Conservation (phyloP, 2,113 vertebrate species). For the Salvator merianae region DNA sequence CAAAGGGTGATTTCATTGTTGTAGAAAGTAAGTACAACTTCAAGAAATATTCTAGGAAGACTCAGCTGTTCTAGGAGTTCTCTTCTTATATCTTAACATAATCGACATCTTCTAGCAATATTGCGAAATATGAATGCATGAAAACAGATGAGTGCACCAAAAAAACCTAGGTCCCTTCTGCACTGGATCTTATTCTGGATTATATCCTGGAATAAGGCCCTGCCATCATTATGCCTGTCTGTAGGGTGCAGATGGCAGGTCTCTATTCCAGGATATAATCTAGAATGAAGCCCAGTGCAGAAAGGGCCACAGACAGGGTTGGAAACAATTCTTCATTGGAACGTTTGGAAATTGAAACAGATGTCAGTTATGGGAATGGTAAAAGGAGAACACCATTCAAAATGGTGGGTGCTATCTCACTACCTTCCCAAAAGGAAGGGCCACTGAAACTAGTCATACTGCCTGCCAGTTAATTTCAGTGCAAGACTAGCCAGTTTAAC, state of each 20-base stretch:
- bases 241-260: neutral
- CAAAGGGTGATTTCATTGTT: neutral
- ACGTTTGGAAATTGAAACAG: neutral
- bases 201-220: too few relatives aligned
- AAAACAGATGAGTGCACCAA: neutral
- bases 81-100: neutral
- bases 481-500: too few relatives aligned
- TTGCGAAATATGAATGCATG: neutral
- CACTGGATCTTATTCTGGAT: too few relatives aligned
- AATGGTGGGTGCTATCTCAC: neutral
- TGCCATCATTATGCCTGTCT: too few relatives aligned
- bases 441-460: neutral
- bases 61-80: neutral
- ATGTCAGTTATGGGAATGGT: neutral
- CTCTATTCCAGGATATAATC: too few relatives aligned
- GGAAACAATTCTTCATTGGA: neutral
- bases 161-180: neutral
- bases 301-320: too few relatives aligned
- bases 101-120: neutral
- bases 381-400: neutral
- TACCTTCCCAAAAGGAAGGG: neutral
- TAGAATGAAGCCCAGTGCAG: too few relatives aligned
- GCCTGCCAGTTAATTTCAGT: too few relatives aligned
- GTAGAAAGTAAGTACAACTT: neutral
- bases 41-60: neutral